These are phyloP conservation scores for Porphyrio hochstetteri DNA, from an alignment of 2,113 vertebrate genomes.

Conservation along the genomic window DNA sequence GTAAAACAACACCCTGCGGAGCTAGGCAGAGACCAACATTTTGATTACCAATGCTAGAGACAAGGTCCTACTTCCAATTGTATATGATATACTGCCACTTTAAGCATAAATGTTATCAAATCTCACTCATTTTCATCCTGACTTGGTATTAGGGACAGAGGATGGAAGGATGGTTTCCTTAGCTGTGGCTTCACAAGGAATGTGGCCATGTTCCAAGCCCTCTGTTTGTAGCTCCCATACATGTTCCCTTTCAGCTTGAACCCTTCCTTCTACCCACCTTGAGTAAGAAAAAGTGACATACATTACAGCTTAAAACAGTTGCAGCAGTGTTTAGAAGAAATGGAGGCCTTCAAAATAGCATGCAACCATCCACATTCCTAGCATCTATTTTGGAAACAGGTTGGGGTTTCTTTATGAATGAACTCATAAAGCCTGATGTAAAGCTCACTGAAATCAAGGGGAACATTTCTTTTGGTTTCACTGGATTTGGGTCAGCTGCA, in stretches of 20 bases:
- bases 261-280: background rate
- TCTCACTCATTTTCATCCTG: background rate
- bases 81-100: background rate
- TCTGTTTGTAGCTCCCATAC: fast-evolving
- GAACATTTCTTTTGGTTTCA: background rate
- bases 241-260: background rate
- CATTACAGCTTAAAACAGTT: background rate
- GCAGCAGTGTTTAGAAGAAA: background rate
- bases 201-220: background rate
- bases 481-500: background rate
- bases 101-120: background rate
- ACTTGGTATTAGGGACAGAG: background rate
- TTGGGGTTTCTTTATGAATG: background rate
- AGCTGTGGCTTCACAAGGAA: background rate
- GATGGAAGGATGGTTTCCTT: background rate
- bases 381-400: background rate
- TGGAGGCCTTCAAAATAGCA: background rate
- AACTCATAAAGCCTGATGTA: background rate
- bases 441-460: background rate
- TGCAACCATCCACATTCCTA: background rate
- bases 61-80: background rate
- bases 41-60: background rate
- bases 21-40: background rate
- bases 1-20: background rate
- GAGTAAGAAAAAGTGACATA: background rate